Evolutionary conservation across 2,113 vertebrate species (phyloP).

Genomic region (Hepsetus odoe): DNA sequence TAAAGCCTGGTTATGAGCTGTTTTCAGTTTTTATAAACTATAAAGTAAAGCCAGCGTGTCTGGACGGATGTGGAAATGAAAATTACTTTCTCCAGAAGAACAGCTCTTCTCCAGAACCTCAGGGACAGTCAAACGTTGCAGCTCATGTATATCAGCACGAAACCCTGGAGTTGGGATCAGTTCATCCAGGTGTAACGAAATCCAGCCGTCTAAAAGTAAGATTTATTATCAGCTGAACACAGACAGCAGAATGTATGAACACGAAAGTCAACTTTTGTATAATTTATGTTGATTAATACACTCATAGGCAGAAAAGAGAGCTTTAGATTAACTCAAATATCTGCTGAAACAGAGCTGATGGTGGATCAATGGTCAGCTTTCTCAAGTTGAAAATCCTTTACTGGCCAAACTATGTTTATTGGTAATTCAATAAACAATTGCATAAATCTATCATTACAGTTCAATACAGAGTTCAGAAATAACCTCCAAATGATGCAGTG

Average conservation of each 20-base stretch:
- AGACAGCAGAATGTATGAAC: not conserved
- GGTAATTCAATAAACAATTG: not conserved
- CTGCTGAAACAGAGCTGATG: too few relatives aligned
- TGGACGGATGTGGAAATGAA: not conserved
- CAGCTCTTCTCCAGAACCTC: constrained; percentile 42
- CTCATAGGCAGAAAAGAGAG: too few relatives aligned
- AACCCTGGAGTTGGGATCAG: constrained; percentile 48
- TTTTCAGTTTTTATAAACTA: not conserved
- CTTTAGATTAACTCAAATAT: too few relatives aligned
- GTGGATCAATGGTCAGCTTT: too few relatives aligned
- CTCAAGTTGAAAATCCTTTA: too few relatives aligned
- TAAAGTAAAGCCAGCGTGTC: not conserved
- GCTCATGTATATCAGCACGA: constrained; percentile 38
- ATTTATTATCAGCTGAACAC: not conserved
- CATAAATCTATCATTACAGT: not conserved
- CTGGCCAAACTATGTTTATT: too few relatives aligned
- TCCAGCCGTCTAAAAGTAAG: constrained; percentile 53
- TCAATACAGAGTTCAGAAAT: not conserved
- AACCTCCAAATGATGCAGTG: constrained; percentile 54
- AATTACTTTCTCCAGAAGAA: constrained; percentile 9
- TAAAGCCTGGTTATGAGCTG: too few relatives aligned
- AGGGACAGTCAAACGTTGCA: constrained; percentile 48
- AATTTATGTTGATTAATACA: too few relatives aligned
- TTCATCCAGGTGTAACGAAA: constrained; percentile 58
- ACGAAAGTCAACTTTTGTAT: too few relatives aligned